Evolutionary conservation across 2,888 invertebrate genomes (phyloP), one percentile per base, ranked within the genome.

Genomic region (Tuberolachnus salignus): DNA sequence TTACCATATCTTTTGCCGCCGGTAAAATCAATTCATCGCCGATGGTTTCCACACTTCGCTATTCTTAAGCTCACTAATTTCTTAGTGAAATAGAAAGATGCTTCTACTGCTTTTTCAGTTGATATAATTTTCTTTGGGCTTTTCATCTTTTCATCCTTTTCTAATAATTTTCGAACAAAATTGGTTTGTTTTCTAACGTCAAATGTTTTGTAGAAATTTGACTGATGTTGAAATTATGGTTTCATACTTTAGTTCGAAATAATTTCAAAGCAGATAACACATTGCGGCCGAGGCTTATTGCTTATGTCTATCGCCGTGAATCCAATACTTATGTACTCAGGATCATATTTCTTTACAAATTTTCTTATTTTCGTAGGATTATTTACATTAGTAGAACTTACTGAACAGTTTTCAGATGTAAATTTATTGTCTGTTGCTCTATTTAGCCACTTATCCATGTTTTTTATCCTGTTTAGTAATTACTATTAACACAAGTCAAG

Each of bases 331-430:
- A 63, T 63, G n/a, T 63, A 63, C 61, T 63, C 61, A 63, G 61
- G 16, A 63, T 63, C n/a, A 63, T 63, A 63, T 63, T 63, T 63
- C 42, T 34, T 63, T 63, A 63, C 1, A 63, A 2, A 63, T 63
- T 63, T 63, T 63, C 63, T 63, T 63, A 63, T 63, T 63, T 63
- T 63, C 63, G 11, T 63, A 44, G n/a, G 63, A 63, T 42, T 63
- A 44, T 63, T 63, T 34, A 63, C 34, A 63, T 63, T 34, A 64
- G 44, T 11, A 44, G 19, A 64, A 64, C 64, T 64, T 44, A 64
- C n/a, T 64, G 44, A 44, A 44, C 42, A 44, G 64, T 21, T 59
- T 64, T 64, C 44, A 44, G 19, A 64, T 21, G 64, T 6, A 64
- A 19, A 66, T 66, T 46, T 66, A 9, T 61, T 42, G 61, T 61